Base-by-base conservation (phyloP, 2,113 vertebrate species). In the Spermophilus dauricus region DNA sequence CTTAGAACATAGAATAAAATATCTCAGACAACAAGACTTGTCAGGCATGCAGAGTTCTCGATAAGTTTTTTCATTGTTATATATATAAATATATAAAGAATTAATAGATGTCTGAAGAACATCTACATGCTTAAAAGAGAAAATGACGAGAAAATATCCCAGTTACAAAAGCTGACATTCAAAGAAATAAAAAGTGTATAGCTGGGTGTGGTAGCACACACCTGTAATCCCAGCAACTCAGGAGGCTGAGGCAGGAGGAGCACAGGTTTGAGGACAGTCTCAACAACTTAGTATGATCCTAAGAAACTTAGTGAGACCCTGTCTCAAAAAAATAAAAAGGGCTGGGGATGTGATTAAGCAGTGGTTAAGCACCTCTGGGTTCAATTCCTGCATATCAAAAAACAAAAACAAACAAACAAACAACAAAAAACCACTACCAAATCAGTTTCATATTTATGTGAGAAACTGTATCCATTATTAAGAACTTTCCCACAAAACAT, bases 381-480 rank as follows among this genome's bases (percentile, higher is more conserved):
- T 63, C 24, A 63, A 63, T 28, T 4, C 24, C 61, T 28, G 9
- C 7, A 11, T 28, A 63, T 24, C 24, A 24, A 63, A 63, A 63
- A 26, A 63, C 22, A 61, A 26, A 61, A 26, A 61, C 8, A 63
- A 63, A 63, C 24, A 63, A 28, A 45, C 45, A 45, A 45, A 45
- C 45, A 45, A 9, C 45, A 45, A 45, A 45, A 45, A 45, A 63
- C 1, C 9, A 28, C 61, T 63, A 63, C 9, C 32, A 9, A 95
- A 82, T 18, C 2, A 48, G 58, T 28, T 24, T 10, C 85, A 0
- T n/a, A 86, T 83, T 51, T 73, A 85, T 73, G 65, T 13, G 78
- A 95, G 28, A 73, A 89, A 92, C 28, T 37, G 10, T 91, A 73
- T 20, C 28, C 24, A 85, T 76, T 73, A 91, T 87, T 63, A 95